Evolutionary conservation across 1,140 invertebrate genomes (phyloP), one percentile per base, ranked within the genome.

Genomic region (Pentalonia nigronervosa): DNA sequence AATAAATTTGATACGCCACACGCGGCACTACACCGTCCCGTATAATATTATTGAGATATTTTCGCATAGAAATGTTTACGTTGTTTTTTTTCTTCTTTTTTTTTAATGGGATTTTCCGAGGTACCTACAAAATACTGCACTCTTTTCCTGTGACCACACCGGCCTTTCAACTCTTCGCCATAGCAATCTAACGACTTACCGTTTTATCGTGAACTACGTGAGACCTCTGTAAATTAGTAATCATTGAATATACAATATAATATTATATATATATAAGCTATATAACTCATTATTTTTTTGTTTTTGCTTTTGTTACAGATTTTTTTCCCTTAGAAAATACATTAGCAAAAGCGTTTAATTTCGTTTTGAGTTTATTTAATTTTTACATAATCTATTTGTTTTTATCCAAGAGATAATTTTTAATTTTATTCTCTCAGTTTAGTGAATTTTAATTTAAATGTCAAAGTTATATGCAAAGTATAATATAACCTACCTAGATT

Each of bases 1-100:
- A 76, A 91, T 91, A 91, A 91, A 48, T 91, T 91, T 91, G 9
- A 76, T 48, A 83, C 60, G 30, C 20, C 56, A 41, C 36, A 76
- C 60, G 17, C 14, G 30, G 60, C 60, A 76, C 41, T 41, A 4
- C 60, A 23, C 23, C 50, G n/a, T 25, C 23, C 47, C 50, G 50
- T 7, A 36, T 36, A 60, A 90, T 67, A 45, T n/a, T 67, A 76
- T 76, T 91, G 53, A 90, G 89, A 90, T 60, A 41, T 90, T 90
- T 90, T 90, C 56, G 36, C 53, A 11, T 25, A 56, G 36, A 90
- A 48, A 87, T 47, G 86, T 87, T 87, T 30, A 48, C 86, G 45
- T 11, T 30, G 7, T 87, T 87, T 21, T 87, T n/a, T 48, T 53
- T 53, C 7, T 53, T 23, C 20, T 50, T 50, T 50, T 50, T 50